These are phyloP conservation scores for Planiliza haematocheilus DNA, from an alignment of 2,113 vertebrate species.

Conservation along the genomic window DNA sequence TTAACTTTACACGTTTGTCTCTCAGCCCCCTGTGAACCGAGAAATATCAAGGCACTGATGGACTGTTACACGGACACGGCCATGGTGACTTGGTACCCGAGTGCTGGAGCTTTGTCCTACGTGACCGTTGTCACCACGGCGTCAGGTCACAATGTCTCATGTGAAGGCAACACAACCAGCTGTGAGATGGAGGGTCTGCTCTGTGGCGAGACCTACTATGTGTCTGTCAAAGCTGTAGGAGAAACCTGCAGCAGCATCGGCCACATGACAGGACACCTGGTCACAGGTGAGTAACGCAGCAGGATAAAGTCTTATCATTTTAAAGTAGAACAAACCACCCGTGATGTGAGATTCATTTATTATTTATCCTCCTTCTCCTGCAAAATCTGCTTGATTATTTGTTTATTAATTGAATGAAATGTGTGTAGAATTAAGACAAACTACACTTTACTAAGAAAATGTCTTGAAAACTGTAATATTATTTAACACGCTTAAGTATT, in stretches of 20 bases:
- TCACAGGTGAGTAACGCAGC: conserved; percentile 73
- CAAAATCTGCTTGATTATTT: too few relatives aligned
- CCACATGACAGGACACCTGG: conserved; percentile 60
- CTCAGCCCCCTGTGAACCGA: conserved; percentile 77
- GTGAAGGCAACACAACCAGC: conserved; percentile 59
- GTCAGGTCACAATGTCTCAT: conserved; percentile 51
- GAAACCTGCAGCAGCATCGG: conserved; percentile 69
- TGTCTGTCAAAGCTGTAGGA: conserved; percentile 73
- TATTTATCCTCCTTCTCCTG: too few relatives aligned
- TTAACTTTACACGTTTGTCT: background rate
- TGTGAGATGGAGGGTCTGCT: conserved; percentile 70
- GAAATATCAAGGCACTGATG: conserved; percentile 58
- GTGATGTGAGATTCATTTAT: too few relatives aligned
- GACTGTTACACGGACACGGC: conserved; percentile 67
- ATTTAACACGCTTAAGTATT: too few relatives aligned
- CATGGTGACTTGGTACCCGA: conserved; percentile 69
- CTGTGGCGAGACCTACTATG: conserved; percentile 78
- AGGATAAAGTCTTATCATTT: too few relatives aligned
- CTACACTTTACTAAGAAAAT: too few relatives aligned
- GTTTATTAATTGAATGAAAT: too few relatives aligned
- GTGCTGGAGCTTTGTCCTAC: conserved; percentile 72
- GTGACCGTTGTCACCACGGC: conserved; percentile 28
- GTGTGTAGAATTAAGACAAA: too few relatives aligned
- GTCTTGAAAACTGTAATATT: too few relatives aligned
- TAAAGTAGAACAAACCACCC: too few relatives aligned